A percentile compares a stretch with the other conserved stretches of the same genome.
These are phyloP conservation scores for Heliothis peltigera DNA, from an alignment of 2,888 invertebrate species.

Conservation along the genomic window DNA sequence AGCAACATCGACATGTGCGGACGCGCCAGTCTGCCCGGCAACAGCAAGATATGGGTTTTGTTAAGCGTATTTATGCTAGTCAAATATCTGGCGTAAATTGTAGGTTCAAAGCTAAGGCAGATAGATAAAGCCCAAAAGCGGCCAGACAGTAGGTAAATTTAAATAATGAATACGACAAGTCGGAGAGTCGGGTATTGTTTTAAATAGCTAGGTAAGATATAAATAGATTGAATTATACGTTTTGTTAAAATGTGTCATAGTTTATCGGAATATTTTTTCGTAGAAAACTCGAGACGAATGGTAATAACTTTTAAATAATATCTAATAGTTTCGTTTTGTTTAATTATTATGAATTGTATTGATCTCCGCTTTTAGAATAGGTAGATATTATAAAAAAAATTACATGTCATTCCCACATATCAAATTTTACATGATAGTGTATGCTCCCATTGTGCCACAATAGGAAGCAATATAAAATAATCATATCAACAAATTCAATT, in stretches of 20 bases:
- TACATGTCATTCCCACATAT: conserved; percentile 83
- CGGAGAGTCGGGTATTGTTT: not conserved
- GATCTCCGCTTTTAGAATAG: conserved; percentile 59
- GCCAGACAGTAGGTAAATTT: not conserved
- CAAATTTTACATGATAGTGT: conserved; percentile 64
- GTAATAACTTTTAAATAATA: conserved; percentile 18
- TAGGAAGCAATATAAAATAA: conserved; percentile 67
- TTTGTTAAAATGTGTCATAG: conserved; percentile 53
- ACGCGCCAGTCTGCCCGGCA: conserved; percentile 76
- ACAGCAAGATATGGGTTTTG: conserved; percentile 66
- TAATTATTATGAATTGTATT: conserved; percentile 39
- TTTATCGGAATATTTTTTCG: conserved; percentile 53
- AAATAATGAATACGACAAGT: too few species aligned
- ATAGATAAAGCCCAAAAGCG: not conserved
- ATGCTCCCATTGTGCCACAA: conserved; percentile 78
- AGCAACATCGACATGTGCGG: conserved; percentile 92
- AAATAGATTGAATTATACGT: conserved; percentile 32
- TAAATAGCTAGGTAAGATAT: conserved; percentile 19
- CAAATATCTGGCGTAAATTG: conserved; percentile 44
- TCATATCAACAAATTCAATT: conserved; percentile 51
- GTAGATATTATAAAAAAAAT: conserved; percentile 63
- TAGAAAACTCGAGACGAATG: conserved; percentile 19
- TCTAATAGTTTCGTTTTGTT: conserved; percentile 25
- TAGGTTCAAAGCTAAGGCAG: not conserved
- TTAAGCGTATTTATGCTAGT: conserved; percentile 64